Conservation (phyloP, 1,140 invertebrate species). For the Drosophila repletoides region DNA sequence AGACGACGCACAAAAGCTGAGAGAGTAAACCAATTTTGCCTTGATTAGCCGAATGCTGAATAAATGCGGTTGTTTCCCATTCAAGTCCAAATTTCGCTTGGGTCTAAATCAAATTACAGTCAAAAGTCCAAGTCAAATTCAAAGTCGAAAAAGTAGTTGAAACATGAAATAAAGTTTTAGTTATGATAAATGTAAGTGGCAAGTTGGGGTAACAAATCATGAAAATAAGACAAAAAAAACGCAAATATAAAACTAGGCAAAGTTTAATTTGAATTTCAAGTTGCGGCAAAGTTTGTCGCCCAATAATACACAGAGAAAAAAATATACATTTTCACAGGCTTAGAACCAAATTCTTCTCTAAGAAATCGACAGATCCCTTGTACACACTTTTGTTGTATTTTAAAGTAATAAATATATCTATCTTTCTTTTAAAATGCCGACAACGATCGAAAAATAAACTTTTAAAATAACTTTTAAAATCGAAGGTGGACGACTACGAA, state of each 20-base stretch:
- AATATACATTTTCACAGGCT: no score
- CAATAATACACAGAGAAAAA: no score
- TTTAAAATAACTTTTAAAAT: no score
- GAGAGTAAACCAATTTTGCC: conserved; percentile 32
- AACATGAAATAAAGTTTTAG: conserved; percentile 36
- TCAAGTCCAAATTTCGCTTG: conserved; percentile 24
- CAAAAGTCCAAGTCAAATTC: background rate
- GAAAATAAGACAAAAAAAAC: no score
- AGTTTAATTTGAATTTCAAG: conserved; percentile 79
- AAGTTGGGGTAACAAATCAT: conserved; percentile 52
- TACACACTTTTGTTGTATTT: no score
- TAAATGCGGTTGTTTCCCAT: conserved; percentile 10
- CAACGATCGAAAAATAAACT: no score
- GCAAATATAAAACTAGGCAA: conserved; percentile 61
- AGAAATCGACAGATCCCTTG: no score
- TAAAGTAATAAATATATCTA: no score
- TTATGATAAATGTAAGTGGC: conserved; percentile 62
- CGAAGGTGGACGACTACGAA: no score
- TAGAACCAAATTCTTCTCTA: no score
- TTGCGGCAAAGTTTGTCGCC: conserved; percentile 56
- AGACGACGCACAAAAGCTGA: background rate
- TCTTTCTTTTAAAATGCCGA: no score
- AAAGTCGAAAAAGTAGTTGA: conserved; percentile 22
- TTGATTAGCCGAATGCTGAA: conserved; percentile 40
- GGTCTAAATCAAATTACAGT: background rate